Conservation (phyloP, 2,888 invertebrate genomes). For the Oscheius sp. region DNA sequence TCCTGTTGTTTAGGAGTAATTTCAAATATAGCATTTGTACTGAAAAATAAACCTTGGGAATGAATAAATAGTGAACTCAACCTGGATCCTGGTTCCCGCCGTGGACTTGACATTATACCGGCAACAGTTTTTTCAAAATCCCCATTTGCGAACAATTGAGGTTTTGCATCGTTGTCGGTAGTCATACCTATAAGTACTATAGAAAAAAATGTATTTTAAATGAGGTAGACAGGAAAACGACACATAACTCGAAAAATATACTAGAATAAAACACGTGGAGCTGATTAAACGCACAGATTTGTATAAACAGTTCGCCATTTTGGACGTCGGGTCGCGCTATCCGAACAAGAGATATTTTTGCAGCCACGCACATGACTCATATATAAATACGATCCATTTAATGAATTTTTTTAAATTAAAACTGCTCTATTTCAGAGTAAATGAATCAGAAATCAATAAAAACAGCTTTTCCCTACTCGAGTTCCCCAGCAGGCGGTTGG, state of each 20-base stretch:
- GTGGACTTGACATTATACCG: slow-evolving; percentile 57
- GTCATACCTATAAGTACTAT: slow-evolving; percentile 16
- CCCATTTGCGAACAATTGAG: slow-evolving; percentile 59
- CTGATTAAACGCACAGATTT: slow-evolving; percentile 6
- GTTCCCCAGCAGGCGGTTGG: too few relatives aligned
- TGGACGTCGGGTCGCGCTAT: not conserved
- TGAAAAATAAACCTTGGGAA: slow-evolving; percentile 24
- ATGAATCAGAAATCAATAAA: too few relatives aligned
- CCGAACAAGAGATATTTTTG: not conserved
- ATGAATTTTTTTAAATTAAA: too few relatives aligned
- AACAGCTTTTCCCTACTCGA: too few relatives aligned
- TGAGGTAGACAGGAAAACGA: not conserved
- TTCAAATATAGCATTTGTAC: slow-evolving; percentile 58
- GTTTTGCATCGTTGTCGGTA: slow-evolving; percentile 48
- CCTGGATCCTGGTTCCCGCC: slow-evolving; percentile 23
- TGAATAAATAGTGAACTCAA: slow-evolving; percentile 16
- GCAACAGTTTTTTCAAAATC: slow-evolving; percentile 60
- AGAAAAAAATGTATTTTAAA: not conserved
- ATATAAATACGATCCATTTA: too few relatives aligned
- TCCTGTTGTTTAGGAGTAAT: slow-evolving; percentile 68
- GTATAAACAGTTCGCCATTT: slow-evolving; percentile 9
- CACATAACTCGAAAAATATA: not conserved
- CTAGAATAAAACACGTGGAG: not conserved
- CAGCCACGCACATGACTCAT: not conserved
- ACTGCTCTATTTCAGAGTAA: too few relatives aligned